Conservation (phyloP, 2,797 vertebrate genomes). For the Mus caroli region DNA sequence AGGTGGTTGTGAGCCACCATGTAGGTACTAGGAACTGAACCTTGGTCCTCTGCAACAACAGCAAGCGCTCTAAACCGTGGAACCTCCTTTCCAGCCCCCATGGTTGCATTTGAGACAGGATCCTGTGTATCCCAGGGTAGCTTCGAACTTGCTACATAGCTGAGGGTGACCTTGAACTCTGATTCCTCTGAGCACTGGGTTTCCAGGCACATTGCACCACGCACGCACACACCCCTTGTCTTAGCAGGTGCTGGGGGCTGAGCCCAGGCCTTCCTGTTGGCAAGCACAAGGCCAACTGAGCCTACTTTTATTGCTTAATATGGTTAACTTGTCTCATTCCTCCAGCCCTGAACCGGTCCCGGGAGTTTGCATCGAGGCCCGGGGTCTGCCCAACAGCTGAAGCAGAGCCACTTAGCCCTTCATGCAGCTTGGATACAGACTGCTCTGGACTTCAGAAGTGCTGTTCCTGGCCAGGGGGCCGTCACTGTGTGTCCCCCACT, state of each 20-base stretch:
- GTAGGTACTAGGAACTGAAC: background rate
- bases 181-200: background rate
- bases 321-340: fast-evolving
- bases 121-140: background rate
- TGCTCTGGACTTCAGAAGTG: slow-evolving; percentile 95
- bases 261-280: background rate
- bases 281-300: background rate
- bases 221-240: too few species aligned
- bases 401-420: slow-evolving; percentile 60
- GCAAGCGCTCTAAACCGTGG: too few species aligned
- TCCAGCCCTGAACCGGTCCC: slow-evolving; percentile 91
- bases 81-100: background rate
- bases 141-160: background rate
- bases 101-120: background rate
- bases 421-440: slow-evolving; percentile 91
- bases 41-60: background rate
- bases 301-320: fast-evolving
- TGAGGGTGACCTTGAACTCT: background rate
- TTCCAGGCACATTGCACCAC: background rate
- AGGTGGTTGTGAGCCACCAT: background rate
- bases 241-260: background rate
- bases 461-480: slow-evolving; percentile 87
- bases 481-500: slow-evolving; percentile 81
- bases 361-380: slow-evolving; percentile 91
- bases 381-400: slow-evolving; percentile 90